phyloP scores from a whole-genome alignment of 2,113 vertebrate genomes.

The Leiothrix lutea region DNA sequence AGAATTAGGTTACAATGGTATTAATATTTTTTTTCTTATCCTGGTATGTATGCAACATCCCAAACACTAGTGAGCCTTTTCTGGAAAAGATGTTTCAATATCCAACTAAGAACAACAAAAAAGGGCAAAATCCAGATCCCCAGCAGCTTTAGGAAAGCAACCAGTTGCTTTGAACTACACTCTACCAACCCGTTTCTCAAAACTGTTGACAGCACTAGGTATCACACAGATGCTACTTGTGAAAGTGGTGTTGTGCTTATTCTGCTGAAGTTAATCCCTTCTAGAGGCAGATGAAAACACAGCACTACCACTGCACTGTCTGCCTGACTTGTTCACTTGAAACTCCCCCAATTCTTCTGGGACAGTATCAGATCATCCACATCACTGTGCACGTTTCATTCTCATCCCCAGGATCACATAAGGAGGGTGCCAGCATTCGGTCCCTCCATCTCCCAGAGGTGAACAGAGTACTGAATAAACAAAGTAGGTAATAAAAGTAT shows the following conservation, averaged over 20 bases:
- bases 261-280: neutral
- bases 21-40: neutral
- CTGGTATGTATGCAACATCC: neutral
- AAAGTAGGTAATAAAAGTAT: neutral
- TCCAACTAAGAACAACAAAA: neutral
- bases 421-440: neutral
- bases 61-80: neutral
- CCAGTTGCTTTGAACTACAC: neutral
- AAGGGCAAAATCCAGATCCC: neutral
- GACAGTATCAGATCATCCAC: neutral
- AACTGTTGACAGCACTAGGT: neutral
- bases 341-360: neutral
- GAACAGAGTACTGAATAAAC: neutral
- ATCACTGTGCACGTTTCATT: neutral
- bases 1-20: neutral
- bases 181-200: neutral
- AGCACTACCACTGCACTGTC: neutral
- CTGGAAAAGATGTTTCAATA: neutral
- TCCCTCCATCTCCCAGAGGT: neutral
- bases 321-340: neutral
- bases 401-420: neutral
- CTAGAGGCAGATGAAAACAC: neutral
- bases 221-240: neutral
- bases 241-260: neutral
- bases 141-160: neutral